These are phyloP conservation scores for Phoxinus phoxinus DNA, from an alignment of 2,113 vertebrate genomes.

Conservation along the genomic window DNA sequence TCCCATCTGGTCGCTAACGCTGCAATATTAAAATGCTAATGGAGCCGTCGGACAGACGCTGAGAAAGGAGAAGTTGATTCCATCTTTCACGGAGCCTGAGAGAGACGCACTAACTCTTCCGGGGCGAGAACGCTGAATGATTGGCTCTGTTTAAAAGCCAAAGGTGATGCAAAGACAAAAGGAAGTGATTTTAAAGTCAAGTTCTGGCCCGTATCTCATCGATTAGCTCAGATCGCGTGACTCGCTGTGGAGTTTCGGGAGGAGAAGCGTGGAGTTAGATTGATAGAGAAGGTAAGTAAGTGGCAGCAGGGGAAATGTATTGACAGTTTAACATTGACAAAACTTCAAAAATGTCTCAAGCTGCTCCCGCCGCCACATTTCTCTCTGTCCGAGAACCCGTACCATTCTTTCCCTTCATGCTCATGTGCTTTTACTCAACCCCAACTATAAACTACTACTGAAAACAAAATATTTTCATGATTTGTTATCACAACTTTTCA, in stretches of 20 bases:
- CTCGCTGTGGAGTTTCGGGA: not conserved
- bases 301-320: slow-evolving; percentile 82
- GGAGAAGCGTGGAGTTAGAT: slow-evolving; percentile 66
- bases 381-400: slow-evolving; percentile 72
- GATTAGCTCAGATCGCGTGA: not conserved
- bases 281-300: slow-evolving; percentile 72
- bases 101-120: slow-evolving; percentile 9
- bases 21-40: slow-evolving; percentile 59
- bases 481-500: no score
- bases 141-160: slow-evolving; percentile 2
- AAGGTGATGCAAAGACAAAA: slow-evolving; percentile 30
- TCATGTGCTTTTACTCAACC: not conserved
- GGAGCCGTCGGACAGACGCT: slow-evolving; percentile 31
- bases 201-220: not conserved
- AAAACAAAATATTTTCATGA: no score
- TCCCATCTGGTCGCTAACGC: slow-evolving; percentile 44
- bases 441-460: not conserved
- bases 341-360: slow-evolving; percentile 82
- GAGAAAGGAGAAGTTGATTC: slow-evolving; percentile 33
- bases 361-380: slow-evolving; percentile 81
- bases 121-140: not conserved
- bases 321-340: slow-evolving; percentile 85
- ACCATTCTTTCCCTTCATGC: not conserved
- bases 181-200: not conserved
- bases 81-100: slow-evolving; percentile 7